Evolutionary conservation across 2,113 vertebrate genomes (phyloP).

Genomic region (Heloderma charlesbogerti): DNA sequence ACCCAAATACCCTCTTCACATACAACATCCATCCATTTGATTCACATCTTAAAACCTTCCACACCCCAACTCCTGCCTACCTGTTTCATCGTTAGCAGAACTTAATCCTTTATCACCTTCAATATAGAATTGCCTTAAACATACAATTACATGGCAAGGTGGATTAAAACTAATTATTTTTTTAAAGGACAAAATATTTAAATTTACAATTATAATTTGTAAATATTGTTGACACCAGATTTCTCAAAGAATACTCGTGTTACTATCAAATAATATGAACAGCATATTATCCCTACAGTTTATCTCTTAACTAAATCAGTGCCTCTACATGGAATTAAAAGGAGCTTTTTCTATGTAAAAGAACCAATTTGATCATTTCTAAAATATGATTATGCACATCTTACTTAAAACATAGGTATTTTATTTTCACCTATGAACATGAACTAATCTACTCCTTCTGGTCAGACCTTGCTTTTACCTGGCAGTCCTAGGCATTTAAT

Average conservation of each 20-base stretch:
- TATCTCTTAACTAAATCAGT: background rate
- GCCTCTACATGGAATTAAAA: background rate
- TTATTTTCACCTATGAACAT: background rate
- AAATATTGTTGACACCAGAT: background rate
- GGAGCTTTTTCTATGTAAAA: background rate
- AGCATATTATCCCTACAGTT: background rate
- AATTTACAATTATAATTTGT: background rate
- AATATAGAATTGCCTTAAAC: background rate
- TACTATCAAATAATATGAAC: background rate
- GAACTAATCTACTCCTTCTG: too few relatives aligned
- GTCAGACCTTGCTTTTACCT: too few relatives aligned
- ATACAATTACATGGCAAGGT: background rate
- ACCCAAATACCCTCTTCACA: background rate
- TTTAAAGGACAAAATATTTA: too few relatives aligned
- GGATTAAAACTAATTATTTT: too few relatives aligned
- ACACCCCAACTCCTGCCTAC: background rate
- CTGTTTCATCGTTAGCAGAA: background rate
- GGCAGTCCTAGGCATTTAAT: background rate
- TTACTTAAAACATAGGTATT: background rate
- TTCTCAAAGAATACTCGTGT: background rate
- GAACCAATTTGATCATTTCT: background rate
- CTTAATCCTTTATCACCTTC: background rate
- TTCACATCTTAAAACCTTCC: background rate
- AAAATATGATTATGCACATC: background rate
- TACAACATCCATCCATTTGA: background rate